These are phyloP conservation scores for Eunapius fragilis DNA, from an alignment of 37 sponge, comb jelly and placozoan genomes.

Conservation along the genomic window DNA sequence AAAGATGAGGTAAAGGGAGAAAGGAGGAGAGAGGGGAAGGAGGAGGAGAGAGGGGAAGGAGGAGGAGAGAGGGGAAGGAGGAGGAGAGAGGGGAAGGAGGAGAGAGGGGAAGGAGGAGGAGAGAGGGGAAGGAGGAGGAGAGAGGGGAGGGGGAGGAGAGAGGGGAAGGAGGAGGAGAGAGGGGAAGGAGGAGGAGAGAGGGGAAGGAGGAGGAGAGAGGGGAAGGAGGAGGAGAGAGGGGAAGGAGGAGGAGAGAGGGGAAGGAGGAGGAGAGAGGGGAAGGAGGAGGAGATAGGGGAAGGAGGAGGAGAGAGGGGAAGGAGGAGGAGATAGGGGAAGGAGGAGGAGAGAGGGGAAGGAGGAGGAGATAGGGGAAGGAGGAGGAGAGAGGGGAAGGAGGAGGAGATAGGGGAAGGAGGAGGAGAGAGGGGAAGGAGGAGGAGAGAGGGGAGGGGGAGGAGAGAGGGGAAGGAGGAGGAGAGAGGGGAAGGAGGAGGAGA, in stretches of 20 bases:
- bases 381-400: too few relatives aligned
- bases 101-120: neutral
- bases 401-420: too few relatives aligned
- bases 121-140: neutral
- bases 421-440: too few relatives aligned
- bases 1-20: neutral
- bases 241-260: neutral
- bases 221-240: constrained; percentile 1
- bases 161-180: neutral
- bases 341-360: neutral
- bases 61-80: neutral
- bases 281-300: too few relatives aligned
- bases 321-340: neutral
- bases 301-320: neutral
- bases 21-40: neutral
- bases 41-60: neutral
- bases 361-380: neutral
- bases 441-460: too few relatives aligned
- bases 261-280: too few relatives aligned
- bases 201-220: neutral
- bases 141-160: neutral
- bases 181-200: neutral
- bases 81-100: neutral
- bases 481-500: too few relatives aligned
- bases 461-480: too few relatives aligned